Base-by-base conservation (phyloP, 2,113 vertebrate genomes). In the Lepus europaeus region DNA sequence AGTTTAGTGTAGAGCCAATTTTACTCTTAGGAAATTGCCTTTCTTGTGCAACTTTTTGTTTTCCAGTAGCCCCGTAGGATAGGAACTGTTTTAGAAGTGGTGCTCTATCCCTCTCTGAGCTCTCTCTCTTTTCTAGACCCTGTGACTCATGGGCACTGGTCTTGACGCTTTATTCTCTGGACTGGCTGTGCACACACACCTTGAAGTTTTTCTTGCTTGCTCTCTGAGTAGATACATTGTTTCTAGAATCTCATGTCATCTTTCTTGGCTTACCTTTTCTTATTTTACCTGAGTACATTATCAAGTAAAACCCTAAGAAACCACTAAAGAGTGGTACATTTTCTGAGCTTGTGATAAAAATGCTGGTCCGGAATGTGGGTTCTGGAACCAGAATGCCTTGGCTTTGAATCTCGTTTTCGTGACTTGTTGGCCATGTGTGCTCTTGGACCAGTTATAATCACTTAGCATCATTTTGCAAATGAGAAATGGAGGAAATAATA, bases 271-370 rank as follows among this genome's bases (percentile, higher is more conserved):
- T 80, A 49, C 16, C 2, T n/a, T 70, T 79, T 93, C 64, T 68
- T n/a, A 20, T 68, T 49, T 88, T 77, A 8, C 74, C 27, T 63
- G 51, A 84, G 87, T 53, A 66, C 3, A 73, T 72, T 14, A 13
- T 86, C 68, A 78, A 11, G 39, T 33, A 73, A 80, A 81, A 74
- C 68, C 29, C 70, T 29, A 66, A 39, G 49, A 25, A 79, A 61
- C 36, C 1, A 1, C 45, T 61, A 51, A 89, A 19, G 25, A 66
- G 6, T 13, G 8, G 63, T 25, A 36, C 5, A 5, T 82, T 86
- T 74, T 45, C 64, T 96, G 39, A 89, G 29, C 56, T 70, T 95
- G 77, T 83, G 33, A 74, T 77, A 87, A 53, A 74, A 33, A 63
- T 29, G 20, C 39, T 4, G 31, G 23, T 33, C 49, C 8, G 11